Evolutionary conservation across 2,797 vertebrate species (phyloP), one percentile per base, ranked within the genome.

Genomic region (Ctenopoma kingsleyae): DNA sequence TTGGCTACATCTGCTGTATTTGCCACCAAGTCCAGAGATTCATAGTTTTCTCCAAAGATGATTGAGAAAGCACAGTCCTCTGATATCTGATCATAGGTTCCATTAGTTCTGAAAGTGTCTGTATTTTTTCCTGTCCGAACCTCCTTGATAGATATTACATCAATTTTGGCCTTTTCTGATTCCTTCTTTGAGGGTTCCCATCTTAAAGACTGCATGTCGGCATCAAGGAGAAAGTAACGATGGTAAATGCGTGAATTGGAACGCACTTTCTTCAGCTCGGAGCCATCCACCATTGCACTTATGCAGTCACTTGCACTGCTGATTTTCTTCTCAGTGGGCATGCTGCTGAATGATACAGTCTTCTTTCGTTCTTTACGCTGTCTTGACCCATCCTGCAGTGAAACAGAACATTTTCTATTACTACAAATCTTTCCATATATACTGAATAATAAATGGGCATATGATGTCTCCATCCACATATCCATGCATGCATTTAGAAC

Each of bases 141-240:
- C 90, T 99, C 98, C 87, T 98, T 99, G 83, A 99, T 95, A 12
- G 97, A 98, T 81, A 96, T 98, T 20, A 99, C 94, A 40, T 99
- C 98, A 61, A 99, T 98, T 91, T 98, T 99, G 49, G 98, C 98
- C 90, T 99, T 99, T 84, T 99, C 98, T 0, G 96, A 98, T 88
- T 99, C 98, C 78, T 99, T 99, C 88, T 99, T 99, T 0, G 98
- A 97, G 7, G 98, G 98, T 63, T 99, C 98, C 98, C 98, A 99
- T 57, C 97, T 92, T 30, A 99, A 83, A 22, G 97, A 99, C 86
- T 99, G 98, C 98, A 99, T 98, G 87, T 99, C 98, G 0, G 98
- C 97, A 10, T 99, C 98, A 10, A 99, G 91, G 53, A 99, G 94
- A 65, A 99, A 99, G 71, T 98, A 98, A 7, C 98, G 92, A 47